These are phyloP conservation scores for Crocidura indochinensis DNA, from an alignment of 2,797 vertebrate species.

Conservation along the genomic window DNA sequence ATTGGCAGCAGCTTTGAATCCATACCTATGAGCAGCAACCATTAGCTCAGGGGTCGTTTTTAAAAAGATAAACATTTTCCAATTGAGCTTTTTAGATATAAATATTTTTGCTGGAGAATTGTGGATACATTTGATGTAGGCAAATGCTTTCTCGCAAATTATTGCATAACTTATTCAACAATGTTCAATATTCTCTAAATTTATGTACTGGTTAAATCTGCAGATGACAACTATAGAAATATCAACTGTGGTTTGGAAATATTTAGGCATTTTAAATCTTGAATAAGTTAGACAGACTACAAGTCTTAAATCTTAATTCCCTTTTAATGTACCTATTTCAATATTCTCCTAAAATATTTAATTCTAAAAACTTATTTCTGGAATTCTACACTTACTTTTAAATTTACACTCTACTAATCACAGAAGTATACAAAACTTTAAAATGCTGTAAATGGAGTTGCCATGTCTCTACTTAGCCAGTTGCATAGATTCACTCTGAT, in stretches of 20 bases:
- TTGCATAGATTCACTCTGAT: too few relatives aligned
- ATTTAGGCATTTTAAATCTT: constrained; percentile 24
- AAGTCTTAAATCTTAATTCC: constrained; percentile 25
- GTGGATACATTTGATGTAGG: background rate
- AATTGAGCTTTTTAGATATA: background rate
- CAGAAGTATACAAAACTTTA: constrained; percentile 41
- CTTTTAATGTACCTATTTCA: constrained; percentile 25
- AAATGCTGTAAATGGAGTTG: background rate
- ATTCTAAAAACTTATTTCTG: constrained; percentile 58
- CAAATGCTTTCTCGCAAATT: background rate
- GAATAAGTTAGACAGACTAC: constrained; percentile 55
- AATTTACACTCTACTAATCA: constrained; percentile 39
- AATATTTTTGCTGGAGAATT: background rate
- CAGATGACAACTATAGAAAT: constrained; percentile 28
- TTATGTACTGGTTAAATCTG: constrained; percentile 34
- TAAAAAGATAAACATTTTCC: background rate
- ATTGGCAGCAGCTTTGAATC: background rate
- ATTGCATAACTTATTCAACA: background rate
- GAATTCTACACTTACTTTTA: constrained; percentile 57
- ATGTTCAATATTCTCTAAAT: constrained; percentile 40
- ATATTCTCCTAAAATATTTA: constrained; percentile 62
- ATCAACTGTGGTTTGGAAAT: background rate
- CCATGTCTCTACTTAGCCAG: too few relatives aligned
- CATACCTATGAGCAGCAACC: background rate
- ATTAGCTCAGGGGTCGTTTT: background rate